Conservation (phyloP, 2,888 invertebrate genomes). For the Synanthedon andrenaeformis region DNA sequence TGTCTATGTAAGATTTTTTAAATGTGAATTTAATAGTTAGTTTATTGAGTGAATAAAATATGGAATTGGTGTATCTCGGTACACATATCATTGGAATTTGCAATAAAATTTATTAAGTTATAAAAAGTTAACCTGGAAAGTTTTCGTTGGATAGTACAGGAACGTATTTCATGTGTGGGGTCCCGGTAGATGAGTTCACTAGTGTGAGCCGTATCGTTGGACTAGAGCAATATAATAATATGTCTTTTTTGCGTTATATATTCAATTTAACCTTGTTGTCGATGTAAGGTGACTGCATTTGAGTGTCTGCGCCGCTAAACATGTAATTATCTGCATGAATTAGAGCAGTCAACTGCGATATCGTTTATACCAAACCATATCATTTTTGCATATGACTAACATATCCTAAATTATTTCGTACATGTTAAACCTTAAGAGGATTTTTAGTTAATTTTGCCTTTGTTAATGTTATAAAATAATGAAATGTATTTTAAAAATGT, state of each 20-base stretch:
- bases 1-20: constrained; percentile 17
- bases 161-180: not conserved
- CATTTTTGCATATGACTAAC: constrained; percentile 40
- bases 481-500: constrained; percentile 14
- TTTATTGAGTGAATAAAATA: not conserved
- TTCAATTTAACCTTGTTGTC: constrained; percentile 62
- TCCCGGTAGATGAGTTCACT: not conserved
- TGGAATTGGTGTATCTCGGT: constrained; percentile 8
- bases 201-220: constrained; percentile 20
- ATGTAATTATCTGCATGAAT: constrained; percentile 54
- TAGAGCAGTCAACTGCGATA: constrained; percentile 48
- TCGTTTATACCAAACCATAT: constrained; percentile 57
- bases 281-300: constrained; percentile 65
- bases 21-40: not conserved
- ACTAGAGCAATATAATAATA: constrained; percentile 40
- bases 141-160: not conserved
- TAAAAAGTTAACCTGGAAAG: not conserved
- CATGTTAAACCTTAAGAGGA: constrained; percentile 24
- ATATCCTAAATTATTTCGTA: constrained; percentile 25
- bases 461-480: constrained; percentile 21
- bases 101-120: constrained; percentile 20
- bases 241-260: constrained; percentile 46
- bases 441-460: constrained; percentile 38
- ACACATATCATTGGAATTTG: constrained; percentile 38
- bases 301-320: constrained; percentile 60